Base-by-base conservation (phyloP, 2,888 invertebrate genomes). In the Patella depressa region DNA sequence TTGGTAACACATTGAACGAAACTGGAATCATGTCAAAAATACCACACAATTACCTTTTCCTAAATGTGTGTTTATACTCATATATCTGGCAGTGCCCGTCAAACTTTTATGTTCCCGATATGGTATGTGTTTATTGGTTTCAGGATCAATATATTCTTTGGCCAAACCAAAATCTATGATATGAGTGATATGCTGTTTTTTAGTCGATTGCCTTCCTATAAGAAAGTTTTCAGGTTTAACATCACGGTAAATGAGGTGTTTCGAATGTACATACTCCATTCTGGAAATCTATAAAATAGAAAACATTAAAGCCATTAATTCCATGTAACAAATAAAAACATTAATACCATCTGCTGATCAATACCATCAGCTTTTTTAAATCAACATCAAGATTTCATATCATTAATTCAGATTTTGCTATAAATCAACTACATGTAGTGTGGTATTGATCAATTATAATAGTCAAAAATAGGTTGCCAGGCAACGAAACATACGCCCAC, bases 121-220 rank as follows among this genome's bases (percentile, higher is more conserved):
- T 90, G 99, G 99, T 94, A 99, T 99, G 94, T 99, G 99, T 94
- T 99, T 91, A 82, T 91, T 90, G 75, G 93, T 93, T 95, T 99
- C 99, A 94, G 98, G 96, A 94, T 99, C 99, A 94, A 99, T 99
- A 94, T 99, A 99, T 95, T 99, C 99, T 95, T 99, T 99, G 93
- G 99, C 99, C 94, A 99, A 95, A 93, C 99, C 99, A 94, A 99
- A 99, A 95, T 99, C 99, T 94, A 99, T 99, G 93, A 99, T 99
- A 94, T 99, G 98, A 92, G 99, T 97, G 93, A 97, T 95, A 94
- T 98, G 98, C 94, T 99, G 98, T 93, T 97, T 96, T 94, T 97
- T 97, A 92, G 96, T 97, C 93, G 97, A 96, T 93, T 96, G 96
- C 93, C 98, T 95, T 74, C 99, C 99, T 93, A 99, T 98, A 93